Evolutionary conservation across 2,797 vertebrate species (phyloP), one percentile per base, ranked within the genome.

Genomic region (Pitangus sulphuratus): DNA sequence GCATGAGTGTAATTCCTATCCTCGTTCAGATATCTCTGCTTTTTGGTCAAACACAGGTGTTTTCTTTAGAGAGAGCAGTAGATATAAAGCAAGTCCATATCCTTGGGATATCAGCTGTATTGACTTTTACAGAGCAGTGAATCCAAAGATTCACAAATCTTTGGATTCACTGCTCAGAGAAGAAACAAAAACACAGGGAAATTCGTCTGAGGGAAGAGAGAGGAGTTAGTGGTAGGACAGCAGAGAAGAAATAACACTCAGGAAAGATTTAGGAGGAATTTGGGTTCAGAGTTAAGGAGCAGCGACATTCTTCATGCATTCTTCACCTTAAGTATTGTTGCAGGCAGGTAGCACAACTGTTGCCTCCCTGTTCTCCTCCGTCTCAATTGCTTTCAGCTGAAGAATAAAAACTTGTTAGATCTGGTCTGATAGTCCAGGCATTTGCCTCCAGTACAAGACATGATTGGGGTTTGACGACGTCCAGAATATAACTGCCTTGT

Each of bases 261-360:
- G 47, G 44, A 65, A 92, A 61, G 9, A 78, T 39, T 15, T 37
- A 50, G 28, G 20, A 69, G 20, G 30, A 53, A 88, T 57, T 53
- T 5, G 3, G 9, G 4, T 12, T 89, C 21, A 11, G 24, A 84
- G 21, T 28, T 24, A 44, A 75, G 84, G 33, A 92, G 17, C 51
- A 51, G 22, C 33, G 13, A 12, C 0, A 0, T 61, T 74, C 30
- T 16, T 48, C 54, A 25, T 51, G 44, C 1, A 39, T 39, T 39
- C 39, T 39, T 39, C 39, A 2, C 65, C 22, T 60, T n/a, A n/a
- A 48, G 24, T 56, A 44, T 66, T 68, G 1, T 1, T 69, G n/a
- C 33, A 60, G 48, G 11, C 6, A 11, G 22, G 10, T 28, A 74
- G 47, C 22, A 16, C 39, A 50, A 4, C 14, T 28, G 33, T 69